Base-by-base conservation (phyloP, 2,888 invertebrate species). In the Nyleta sp. region DNA sequence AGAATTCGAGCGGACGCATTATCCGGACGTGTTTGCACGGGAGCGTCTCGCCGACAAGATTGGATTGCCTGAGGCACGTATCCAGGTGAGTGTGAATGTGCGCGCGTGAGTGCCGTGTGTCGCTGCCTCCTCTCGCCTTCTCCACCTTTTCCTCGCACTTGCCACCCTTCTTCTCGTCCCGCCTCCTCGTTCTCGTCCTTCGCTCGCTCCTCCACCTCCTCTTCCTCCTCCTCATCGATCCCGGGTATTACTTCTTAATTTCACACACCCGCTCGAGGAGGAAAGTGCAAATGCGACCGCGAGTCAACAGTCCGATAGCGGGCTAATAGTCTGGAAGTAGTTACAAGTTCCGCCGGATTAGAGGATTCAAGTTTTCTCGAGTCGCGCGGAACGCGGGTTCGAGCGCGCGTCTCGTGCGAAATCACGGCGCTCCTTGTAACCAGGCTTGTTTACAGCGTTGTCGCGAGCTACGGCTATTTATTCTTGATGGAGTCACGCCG, bases 1-100 rank as follows among this genome's bases (percentile, higher is more conserved):
- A 98, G 98, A 98, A 93, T 98, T 98, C 92, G 98, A 98, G 93
- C 93, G 98, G 91, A 98, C 98, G 87, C 98, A 98, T 92, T 98
- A 98, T 92, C 98, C 98, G 81, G 98, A 98, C 92, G 98, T 98
- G 84, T 98, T 98, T 92, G 98, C 98, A 84, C 93, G 98, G 88
- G 98, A 98, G 92, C 94, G 97, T 92, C 94, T 98, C 91, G 98
- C 98, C 82, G 96, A 96, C 93, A 98, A 98, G 95, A 98, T 98
- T 92, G 97, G 97, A 94, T 95, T 98, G 92, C 98, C 98, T 92
- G 98, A 98, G 95, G 98, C 98, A 93, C 95, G 98, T 95, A 98
- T 98, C 95, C 98, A 98, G 96, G 98, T 98, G 94, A 94, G 95
- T 94, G 93, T 92, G 92, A 90, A 89, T 89, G 90, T 88, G 87